A percentile compares a stretch with the other conserved stretches of the same genome.
Conservation (phyloP, 1,140 invertebrate species). For the Drosophila azteca region DNA sequence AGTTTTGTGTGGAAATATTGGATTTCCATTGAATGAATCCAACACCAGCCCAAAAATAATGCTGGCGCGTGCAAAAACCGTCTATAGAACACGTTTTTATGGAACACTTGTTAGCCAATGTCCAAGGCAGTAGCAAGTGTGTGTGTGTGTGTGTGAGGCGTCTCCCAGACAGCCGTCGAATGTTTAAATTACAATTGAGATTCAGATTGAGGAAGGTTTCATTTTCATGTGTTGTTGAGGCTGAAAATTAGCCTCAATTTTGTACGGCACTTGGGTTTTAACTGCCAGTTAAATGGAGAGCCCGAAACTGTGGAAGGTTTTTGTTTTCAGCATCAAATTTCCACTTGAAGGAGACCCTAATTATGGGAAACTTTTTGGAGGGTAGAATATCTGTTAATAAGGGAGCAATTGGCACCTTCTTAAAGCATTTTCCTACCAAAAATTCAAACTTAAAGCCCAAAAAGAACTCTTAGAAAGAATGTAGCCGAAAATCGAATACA, state of each 20-base stretch:
- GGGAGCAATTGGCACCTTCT: too few relatives aligned
- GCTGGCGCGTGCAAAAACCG: slow-evolving; percentile 40
- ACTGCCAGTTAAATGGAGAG: too few relatives aligned
- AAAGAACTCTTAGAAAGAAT: too few relatives aligned
- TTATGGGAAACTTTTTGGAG: too few relatives aligned
- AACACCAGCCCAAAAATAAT: slow-evolving; percentile 5
- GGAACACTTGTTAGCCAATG: not conserved
- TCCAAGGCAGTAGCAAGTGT: not conserved
- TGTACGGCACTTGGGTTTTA: not conserved
- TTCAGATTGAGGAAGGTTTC: slow-evolving; percentile 5
- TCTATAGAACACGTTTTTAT: slow-evolving; percentile 14
- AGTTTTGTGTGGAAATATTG: slow-evolving; percentile 27
- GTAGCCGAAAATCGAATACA: too few relatives aligned
- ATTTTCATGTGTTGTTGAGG: not conserved
- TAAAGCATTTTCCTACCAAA: too few relatives aligned
- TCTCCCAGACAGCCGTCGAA: slow-evolving; percentile 15
- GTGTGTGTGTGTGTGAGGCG: not conserved
- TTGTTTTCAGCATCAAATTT: too few relatives aligned
- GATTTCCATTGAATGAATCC: slow-evolving; percentile 40
- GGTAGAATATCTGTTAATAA: too few relatives aligned
- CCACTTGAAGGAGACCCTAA: too few relatives aligned
- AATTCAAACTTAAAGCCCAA: too few relatives aligned
- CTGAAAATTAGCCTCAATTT: slow-evolving; percentile 6
- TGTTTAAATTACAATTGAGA: slow-evolving; percentile 29
- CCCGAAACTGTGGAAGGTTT: too few relatives aligned